Conservation (phyloP, 2,113 vertebrate species). For the Varanus komodoensis region DNA sequence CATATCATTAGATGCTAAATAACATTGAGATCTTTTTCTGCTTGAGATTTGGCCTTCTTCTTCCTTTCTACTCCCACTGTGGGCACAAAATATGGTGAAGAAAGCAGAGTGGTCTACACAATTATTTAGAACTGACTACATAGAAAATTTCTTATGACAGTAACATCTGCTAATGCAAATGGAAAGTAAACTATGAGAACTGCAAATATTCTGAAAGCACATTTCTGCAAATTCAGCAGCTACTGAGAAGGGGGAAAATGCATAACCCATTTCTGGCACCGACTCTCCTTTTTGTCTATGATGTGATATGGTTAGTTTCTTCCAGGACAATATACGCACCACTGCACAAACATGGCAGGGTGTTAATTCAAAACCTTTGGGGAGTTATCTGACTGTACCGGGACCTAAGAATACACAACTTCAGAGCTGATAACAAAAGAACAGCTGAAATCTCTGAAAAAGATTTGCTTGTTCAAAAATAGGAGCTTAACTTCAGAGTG, state of each 20-base stretch:
- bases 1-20: not conserved
- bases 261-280: not conserved
- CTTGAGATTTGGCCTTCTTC: not conserved
- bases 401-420: slow-evolving; percentile 20
- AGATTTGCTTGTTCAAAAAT: not conserved
- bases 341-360: not conserved
- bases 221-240: slow-evolving; percentile 15
- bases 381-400: not conserved
- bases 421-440: slow-evolving; percentile 3
- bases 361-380: slow-evolving; percentile 27
- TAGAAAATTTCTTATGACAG: not conserved
- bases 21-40: not conserved
- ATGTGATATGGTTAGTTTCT: not conserved
- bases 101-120: not conserved
- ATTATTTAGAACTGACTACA: not conserved
- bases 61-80: not conserved
- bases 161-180: slow-evolving; percentile 7
- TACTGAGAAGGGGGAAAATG: not conserved
- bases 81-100: not conserved
- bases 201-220: not conserved
- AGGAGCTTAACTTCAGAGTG: slow-evolving; percentile 3
- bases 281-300: not conserved
- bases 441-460: not conserved
- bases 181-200: slow-evolving; percentile 1
- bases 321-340: not conserved